Evolutionary conservation across 2,888 invertebrate species (phyloP).

Genomic region (Masnerella sp.): DNA sequence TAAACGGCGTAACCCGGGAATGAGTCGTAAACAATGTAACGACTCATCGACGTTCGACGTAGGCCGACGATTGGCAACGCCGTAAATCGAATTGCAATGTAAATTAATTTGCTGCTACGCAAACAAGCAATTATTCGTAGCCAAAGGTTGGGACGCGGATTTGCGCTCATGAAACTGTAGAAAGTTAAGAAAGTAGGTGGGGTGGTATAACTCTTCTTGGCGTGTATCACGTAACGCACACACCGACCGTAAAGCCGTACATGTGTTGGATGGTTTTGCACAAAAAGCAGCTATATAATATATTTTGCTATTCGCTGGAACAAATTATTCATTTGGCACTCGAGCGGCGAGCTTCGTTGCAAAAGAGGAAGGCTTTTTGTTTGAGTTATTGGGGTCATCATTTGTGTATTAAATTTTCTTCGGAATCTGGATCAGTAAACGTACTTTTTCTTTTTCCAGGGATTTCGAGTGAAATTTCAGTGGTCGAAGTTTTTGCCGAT

Average conservation of each 20-base stretch:
- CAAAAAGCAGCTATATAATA: slow-evolving; percentile 24
- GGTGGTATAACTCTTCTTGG: slow-evolving; percentile 50
- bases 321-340: slow-evolving; percentile 19
- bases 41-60: background rate
- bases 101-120: slow-evolving; percentile 11
- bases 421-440: too few relatives aligned
- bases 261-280: slow-evolving; percentile 12
- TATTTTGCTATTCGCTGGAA: slow-evolving; percentile 24
- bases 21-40: slow-evolving; percentile 25
- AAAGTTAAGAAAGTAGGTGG: slow-evolving; percentile 60
- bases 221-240: slow-evolving; percentile 51
- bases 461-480: too few relatives aligned
- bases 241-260: slow-evolving; percentile 30
- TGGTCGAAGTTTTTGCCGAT: too few relatives aligned
- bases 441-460: too few relatives aligned
- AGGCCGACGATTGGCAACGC: background rate
- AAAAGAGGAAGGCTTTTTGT: background rate
- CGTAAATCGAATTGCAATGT: background rate
- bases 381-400: too few relatives aligned
- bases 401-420: too few relatives aligned
- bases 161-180: slow-evolving; percentile 49
- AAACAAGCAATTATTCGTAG: slow-evolving; percentile 23
- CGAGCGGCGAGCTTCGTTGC: background rate
- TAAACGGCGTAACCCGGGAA: slow-evolving; percentile 4
- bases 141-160: slow-evolving; percentile 21